These are phyloP conservation scores for Halcyon chelicuti DNA, from an alignment of 2,797 vertebrate species.

Conservation along the genomic window DNA sequence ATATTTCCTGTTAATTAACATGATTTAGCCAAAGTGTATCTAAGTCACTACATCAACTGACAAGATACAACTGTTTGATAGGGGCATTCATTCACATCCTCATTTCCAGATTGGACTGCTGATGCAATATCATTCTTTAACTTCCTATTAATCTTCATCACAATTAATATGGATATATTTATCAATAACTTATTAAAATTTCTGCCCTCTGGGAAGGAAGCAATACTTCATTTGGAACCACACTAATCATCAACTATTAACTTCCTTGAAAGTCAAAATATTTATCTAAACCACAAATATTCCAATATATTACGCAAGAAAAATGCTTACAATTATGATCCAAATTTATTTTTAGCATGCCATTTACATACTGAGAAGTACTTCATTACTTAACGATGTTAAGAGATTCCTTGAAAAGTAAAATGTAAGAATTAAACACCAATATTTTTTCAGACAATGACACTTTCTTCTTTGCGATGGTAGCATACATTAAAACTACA, in stretches of 20 bases:
- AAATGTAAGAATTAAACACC: background rate
- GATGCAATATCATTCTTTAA: background rate
- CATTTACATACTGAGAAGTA: background rate
- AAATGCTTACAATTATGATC: background rate
- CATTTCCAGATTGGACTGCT: background rate
- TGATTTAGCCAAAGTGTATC: slow-evolving; percentile 19
- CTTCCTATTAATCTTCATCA: background rate
- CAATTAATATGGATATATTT: slow-evolving; percentile 19
- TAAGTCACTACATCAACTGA: background rate
- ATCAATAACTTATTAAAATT: slow-evolving; percentile 23
- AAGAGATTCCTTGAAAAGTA: background rate
- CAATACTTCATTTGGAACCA: background rate
- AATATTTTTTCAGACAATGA: background rate
- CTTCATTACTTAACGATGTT: background rate
- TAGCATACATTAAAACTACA: background rate
- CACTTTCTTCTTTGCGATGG: background rate
- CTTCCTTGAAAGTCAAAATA: slow-evolving; percentile 32
- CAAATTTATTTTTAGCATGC: background rate
- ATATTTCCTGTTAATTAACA: slow-evolving; percentile 34
- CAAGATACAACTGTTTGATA: background rate
- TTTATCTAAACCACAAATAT: slow-evolving; percentile 12
- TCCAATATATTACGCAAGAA: background rate
- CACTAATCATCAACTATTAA: background rate
- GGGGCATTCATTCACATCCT: background rate
- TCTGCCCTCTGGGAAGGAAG: background rate